Base-by-base conservation (phyloP, 2,888 invertebrate species). In the Drosophila subquinaria region DNA sequence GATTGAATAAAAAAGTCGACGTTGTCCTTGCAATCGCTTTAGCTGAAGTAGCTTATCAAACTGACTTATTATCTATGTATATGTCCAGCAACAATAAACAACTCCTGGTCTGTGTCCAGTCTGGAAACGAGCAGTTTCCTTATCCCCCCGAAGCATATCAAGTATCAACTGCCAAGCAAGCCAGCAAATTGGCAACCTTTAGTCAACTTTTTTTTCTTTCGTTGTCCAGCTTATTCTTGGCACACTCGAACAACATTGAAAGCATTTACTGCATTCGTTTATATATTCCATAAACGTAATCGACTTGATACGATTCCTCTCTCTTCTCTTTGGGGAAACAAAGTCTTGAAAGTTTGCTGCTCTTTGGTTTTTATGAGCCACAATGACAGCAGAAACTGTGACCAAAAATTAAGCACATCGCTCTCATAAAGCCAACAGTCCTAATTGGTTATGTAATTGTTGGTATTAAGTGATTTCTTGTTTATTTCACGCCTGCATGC, bases 391-490 rank as follows among this genome's bases (percentile, higher is more conserved):
- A 33, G 45, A 33, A 48, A 56, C 74, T 72, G 73, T 66, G 51
- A 65, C 79, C 79, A 69, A 63, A 73, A 62, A 43, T 75, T 61
- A 79, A 79, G 62, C 69, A 52, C 55, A 59, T 38, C 69, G 76
- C 53, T 47, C 43, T 38, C 72, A 66, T 69, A 53, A 72, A 67
- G 62, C 76, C 69, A 77, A 79, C 77, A 67, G 73, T 71, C 73
- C 79, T 84, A 81, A 79, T 89, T 89, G 82, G 73, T 87, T 82
- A 80, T 83, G 73, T 85, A 89, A 85, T 85, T 85, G 85, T 89
- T 74, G 88, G 84, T 62, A 88, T 89, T 88, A 89, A 88, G 88
- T 84, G 88, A 89, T 84, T 89, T 79, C 89, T 88, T 84, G 79
- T 84, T 84, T 84, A 84, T 88, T 85, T 89, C 75, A 89, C 85